Evolutionary conservation across 2,113 vertebrate species (phyloP).

Genomic region (Corvus cornix): DNA sequence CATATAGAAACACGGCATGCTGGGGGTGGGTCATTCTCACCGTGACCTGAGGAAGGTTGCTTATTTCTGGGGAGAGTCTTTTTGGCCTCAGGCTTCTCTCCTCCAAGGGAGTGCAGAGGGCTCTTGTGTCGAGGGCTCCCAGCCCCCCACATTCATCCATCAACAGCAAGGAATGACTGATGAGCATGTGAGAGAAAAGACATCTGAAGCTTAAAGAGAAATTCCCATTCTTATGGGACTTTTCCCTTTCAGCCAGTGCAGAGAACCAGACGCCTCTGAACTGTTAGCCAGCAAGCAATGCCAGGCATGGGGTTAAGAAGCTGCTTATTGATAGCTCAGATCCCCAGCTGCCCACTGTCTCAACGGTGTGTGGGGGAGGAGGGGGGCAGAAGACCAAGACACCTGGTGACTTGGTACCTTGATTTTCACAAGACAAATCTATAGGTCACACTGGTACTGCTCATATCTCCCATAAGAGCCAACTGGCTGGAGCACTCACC

Average conservation of each 20-base stretch:
- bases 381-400: not conserved
- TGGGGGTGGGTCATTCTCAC: too few species aligned
- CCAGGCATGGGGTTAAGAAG: not conserved
- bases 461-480: not conserved
- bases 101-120: too few species aligned
- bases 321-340: not conserved
- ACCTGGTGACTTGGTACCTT: not conserved
- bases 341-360: not conserved
- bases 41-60: too few species aligned
- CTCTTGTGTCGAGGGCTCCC: too few species aligned
- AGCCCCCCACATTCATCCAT: not conserved
- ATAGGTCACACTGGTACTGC: not conserved
- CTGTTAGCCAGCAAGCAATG: not conserved
- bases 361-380: fast-evolving
- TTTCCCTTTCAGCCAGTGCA: not conserved
- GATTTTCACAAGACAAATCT: not conserved
- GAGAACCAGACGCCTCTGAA: not conserved
- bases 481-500: not conserved
- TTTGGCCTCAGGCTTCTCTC: too few species aligned
- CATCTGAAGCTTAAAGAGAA: not conserved
- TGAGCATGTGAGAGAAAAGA: not conserved
- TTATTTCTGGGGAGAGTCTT: too few species aligned
- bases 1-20: too few species aligned
- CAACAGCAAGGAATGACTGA: not conserved
- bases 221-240: not conserved